A percentile compares a stretch with the other conserved stretches of the same genome.
Evolutionary conservation across 2,797 vertebrate species (phyloP).

Genomic region (Pantherophis alleghaniensis): DNA sequence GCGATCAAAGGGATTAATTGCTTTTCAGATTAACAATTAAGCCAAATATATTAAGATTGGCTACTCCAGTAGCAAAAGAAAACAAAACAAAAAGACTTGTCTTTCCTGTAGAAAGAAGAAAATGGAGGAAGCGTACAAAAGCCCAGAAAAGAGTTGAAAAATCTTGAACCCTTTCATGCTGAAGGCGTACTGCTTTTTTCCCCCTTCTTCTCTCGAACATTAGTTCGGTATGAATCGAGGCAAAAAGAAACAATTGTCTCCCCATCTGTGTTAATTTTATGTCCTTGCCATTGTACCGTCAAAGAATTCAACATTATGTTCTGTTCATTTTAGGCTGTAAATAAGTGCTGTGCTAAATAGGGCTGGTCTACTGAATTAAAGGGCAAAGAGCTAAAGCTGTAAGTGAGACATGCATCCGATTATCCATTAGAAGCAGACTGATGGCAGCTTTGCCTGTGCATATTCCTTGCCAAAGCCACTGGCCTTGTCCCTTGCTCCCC

Average conservation of each 20-base stretch:
- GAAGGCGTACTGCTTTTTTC: not conserved
- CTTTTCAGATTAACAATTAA: not conserved
- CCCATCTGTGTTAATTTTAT: not conserved
- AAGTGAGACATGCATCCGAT: slow-evolving; percentile 11
- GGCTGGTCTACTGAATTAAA: not conserved
- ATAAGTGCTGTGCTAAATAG: slow-evolving; percentile 23
- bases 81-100: not conserved
- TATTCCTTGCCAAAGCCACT: not conserved
- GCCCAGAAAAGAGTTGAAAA: slow-evolving; percentile 11
- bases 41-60: not conserved
- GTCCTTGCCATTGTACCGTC: not conserved
- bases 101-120: not conserved
- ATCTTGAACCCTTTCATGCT: not conserved
- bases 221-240: slow-evolving; percentile 26
- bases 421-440: not conserved
- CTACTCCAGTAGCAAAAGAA: not conserved
- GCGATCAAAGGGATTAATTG: not conserved
- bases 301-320: not conserved
- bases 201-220: not conserved
- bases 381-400: not conserved
- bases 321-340: slow-evolving; percentile 14
- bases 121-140: not conserved
- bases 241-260: slow-evolving; percentile 26
- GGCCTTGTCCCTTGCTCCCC: not conserved
- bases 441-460: not conserved